Conservation (phyloP, 2,797 vertebrate genomes). For the Oreochromis grahami region DNA sequence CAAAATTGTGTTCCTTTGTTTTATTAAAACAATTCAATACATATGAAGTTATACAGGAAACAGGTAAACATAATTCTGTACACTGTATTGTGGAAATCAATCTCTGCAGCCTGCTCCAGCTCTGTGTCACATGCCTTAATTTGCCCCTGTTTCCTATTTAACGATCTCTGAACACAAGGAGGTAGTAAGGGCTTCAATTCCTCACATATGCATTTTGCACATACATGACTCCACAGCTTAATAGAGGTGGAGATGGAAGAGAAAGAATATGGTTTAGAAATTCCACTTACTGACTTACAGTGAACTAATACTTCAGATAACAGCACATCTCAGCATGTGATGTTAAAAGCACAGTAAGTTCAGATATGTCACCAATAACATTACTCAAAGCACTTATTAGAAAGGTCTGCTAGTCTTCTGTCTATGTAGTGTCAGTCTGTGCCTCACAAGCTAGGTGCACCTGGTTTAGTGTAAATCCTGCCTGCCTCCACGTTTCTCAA, state of each 20-base stretch:
- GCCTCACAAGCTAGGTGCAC: background rate
- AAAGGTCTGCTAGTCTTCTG: background rate
- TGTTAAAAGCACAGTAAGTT: background rate
- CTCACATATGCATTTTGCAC: background rate
- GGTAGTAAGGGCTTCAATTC: background rate
- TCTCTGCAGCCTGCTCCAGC: background rate
- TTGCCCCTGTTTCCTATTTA: background rate
- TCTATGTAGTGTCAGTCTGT: background rate
- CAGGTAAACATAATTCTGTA: background rate
- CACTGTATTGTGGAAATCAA: background rate
- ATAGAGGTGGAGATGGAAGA: background rate
- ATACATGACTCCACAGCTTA: background rate
- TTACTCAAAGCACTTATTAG: background rate
- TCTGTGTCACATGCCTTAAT: conserved; percentile 9
- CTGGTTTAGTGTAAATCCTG: background rate
- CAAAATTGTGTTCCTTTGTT: background rate
- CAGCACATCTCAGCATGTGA: background rate
- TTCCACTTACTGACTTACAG: background rate
- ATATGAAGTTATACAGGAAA: background rate
- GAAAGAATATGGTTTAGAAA: background rate
- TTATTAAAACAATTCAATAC: background rate
- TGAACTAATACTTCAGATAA: background rate
- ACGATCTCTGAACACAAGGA: background rate
- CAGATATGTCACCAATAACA: background rate
- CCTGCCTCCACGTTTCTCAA: background rate